Evolutionary conservation across 2,797 vertebrate genomes (phyloP).

Genomic region (Falco biarmicus): DNA sequence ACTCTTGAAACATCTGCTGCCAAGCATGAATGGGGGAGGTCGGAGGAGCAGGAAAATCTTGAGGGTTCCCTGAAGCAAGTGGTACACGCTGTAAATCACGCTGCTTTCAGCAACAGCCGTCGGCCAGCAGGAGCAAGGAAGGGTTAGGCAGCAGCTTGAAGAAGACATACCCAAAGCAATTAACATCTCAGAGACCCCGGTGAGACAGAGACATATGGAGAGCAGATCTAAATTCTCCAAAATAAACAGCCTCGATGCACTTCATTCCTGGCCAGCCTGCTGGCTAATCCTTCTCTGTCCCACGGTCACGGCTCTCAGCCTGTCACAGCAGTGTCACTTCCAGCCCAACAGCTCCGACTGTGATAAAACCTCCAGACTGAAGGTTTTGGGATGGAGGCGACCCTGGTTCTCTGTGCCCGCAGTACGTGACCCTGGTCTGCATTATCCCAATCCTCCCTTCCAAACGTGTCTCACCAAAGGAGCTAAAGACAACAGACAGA

Average conservation of each 20-base stretch:
- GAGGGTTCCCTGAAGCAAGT: background rate
- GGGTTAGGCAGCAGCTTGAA: background rate
- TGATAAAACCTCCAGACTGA: background rate
- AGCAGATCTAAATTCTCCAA: background rate
- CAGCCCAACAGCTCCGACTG: background rate
- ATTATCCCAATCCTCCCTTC: background rate
- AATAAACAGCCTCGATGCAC: background rate
- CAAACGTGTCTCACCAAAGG: background rate
- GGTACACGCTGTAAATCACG: background rate
- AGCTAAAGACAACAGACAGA: background rate
- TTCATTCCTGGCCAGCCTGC: background rate
- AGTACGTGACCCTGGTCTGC: fast-evolving
- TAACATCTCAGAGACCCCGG: background rate
- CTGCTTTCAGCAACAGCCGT: background rate
- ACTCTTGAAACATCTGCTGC: background rate
- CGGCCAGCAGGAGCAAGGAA: background rate
- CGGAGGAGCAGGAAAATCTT: background rate
- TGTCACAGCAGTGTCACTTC: background rate
- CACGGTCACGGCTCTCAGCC: fast-evolving
- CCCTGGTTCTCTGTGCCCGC: fast-evolving
- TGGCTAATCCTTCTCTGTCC: background rate
- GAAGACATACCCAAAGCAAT: background rate
- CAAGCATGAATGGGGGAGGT: background rate
- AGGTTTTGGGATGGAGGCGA: background rate
- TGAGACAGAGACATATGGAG: background rate